A percentile compares a stretch with the other conserved stretches of the same genome.
phyloP scores from a whole-genome alignment of 2,113 vertebrate species.

The Picathartes gymnocephalus region DNA sequence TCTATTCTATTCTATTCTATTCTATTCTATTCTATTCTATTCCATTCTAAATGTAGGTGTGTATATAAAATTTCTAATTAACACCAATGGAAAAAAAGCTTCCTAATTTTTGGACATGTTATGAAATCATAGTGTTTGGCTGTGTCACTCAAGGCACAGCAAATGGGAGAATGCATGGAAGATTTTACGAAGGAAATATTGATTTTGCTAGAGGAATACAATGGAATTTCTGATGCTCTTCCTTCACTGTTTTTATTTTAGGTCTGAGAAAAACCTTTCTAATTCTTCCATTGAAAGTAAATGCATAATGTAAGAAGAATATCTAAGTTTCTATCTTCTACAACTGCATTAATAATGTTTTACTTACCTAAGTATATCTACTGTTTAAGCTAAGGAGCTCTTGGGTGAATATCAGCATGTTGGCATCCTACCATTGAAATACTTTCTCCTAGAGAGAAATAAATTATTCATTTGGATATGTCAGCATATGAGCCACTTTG shows the following conservation, averaged over 20 bases:
- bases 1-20: neutral
- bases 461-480: neutral
- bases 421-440: neutral
- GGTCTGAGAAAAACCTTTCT: neutral
- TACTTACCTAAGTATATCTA: neutral
- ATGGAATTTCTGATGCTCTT: neutral
- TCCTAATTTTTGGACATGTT: neutral
- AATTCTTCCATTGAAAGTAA: neutral
- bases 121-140: neutral
- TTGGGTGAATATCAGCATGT: neutral
- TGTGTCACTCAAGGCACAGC: neutral
- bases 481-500: neutral
- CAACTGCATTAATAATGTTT: neutral
- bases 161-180: neutral
- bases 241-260: neutral
- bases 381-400: neutral
- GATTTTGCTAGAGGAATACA: neutral
- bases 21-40: neutral
- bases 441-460: neutral
- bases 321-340: neutral
- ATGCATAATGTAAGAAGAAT: neutral
- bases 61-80: neutral
- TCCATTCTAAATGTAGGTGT: neutral
- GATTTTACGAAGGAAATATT: neutral
- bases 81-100: neutral